A percentile compares a stretch with the other conserved stretches of the same genome.
Conservation (phyloP, 1,140 invertebrate species). For the Plutomurus gul region DNA sequence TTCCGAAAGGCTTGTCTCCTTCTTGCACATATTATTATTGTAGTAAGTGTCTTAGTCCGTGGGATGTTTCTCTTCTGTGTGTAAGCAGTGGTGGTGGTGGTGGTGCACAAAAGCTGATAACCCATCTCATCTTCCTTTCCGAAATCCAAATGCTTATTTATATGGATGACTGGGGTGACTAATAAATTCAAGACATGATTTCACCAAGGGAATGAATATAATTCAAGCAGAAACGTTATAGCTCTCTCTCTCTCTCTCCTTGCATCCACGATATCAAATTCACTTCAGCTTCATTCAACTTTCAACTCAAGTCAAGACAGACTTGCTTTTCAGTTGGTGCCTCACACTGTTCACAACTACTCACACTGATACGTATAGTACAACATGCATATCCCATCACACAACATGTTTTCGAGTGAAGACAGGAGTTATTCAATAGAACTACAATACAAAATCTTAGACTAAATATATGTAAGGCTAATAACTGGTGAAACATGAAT, state of each 20-base stretch:
- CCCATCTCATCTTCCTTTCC: slow-evolving; percentile 17
- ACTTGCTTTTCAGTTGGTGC: too few relatives aligned
- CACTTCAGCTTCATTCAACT: slow-evolving; percentile 26
- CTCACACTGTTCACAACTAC: background rate
- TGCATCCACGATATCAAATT: slow-evolving; percentile 15
- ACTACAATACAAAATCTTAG: background rate
- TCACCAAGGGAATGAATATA: slow-evolving; percentile 30
- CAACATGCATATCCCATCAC: background rate
- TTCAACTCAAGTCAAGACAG: slow-evolving; percentile 12
- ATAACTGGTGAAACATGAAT: background rate
- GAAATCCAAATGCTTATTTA: slow-evolving; percentile 25
- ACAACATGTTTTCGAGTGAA: slow-evolving; percentile 15
- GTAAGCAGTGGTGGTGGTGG: background rate
- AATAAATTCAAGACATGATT: slow-evolving; percentile 33
- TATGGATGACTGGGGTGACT: slow-evolving; percentile 28
- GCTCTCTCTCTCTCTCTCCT: background rate
- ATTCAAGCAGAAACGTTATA: slow-evolving; percentile 20
- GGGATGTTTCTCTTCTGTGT: background rate
- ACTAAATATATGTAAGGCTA: background rate
- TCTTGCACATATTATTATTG: background rate
- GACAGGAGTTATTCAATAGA: background rate
- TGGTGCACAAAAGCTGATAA: background rate
- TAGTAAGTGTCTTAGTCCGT: background rate
- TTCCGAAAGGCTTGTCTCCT: background rate
- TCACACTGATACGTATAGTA: slow-evolving; percentile 3